Evolutionary conservation across 1,140 invertebrate species (phyloP), one percentile per base, ranked within the genome.

Genomic region (Glossosoma conforme): DNA sequence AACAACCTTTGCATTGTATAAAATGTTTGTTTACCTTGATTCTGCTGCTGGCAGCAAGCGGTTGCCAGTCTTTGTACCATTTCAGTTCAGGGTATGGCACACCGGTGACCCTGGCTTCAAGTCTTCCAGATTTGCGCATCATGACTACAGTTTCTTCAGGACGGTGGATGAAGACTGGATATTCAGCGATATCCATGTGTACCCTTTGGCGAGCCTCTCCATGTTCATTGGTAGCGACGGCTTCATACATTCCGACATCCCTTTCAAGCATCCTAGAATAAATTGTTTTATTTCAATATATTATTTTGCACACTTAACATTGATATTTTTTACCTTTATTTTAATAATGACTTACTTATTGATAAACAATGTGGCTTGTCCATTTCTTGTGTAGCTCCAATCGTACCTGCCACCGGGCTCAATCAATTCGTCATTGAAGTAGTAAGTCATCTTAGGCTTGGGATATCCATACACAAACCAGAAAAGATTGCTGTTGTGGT

Each of bases 11-110:
- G n/a, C n/a, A n/a, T n/a, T n/a, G n/a, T n/a, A n/a, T n/a, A n/a
- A 44, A 45, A 6, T 40, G 33, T 43, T 11, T 35, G 30, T 36
- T 50, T 60, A 91, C 86, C 77, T 90, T 92, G 15, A 91, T 83
- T 60, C 91, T 82, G 4, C 79, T 77, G 1, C 89, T 88, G 2
- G 87, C 68, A 1, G 87, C 83, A 4, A 97, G 64, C 2, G 90
- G 92, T 63, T 91, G 86, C 92, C 93, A 97, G 66, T 97, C 93
- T 71, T 96, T 97, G 72, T 89, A 96, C 91, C 92, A 97, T 65
- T 91, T 94, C n/a, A 99, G 82, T 55, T 93, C 90, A 0, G 96
- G 95, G 61, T 86, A 85, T 0, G 96, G 96, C 45, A 91, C 83
- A 9, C 94, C 96, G 19, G 84, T 85, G 32, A 98, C 83, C 40